Evolutionary conservation across 2,888 invertebrate species (phyloP).

Genomic region (Tiliacea aurago): DNA sequence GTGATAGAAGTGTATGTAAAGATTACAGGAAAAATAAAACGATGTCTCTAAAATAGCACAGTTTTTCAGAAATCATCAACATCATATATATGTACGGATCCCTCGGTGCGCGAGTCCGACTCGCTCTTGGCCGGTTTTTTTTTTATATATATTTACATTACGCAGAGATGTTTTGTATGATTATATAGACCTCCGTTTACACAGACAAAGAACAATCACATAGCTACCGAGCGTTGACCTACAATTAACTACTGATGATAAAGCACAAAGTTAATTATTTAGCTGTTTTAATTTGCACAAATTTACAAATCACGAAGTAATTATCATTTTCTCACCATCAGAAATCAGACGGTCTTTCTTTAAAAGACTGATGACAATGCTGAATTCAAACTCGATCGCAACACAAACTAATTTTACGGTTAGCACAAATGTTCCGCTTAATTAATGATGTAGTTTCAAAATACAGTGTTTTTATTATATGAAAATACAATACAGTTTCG

Average conservation of each 20-base stretch:
- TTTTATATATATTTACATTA: neutral
- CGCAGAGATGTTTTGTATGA: neutral
- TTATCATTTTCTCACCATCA: neutral
- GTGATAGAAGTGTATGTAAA: no score
- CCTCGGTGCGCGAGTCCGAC: no score
- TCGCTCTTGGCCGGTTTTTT: no score
- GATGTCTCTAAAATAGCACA: no score
- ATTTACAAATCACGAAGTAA: constrained; percentile 34
- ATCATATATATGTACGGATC: no score
- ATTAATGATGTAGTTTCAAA: constrained; percentile 39
- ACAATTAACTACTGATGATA: constrained; percentile 8
- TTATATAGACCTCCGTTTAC: neutral
- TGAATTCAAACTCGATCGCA: constrained; percentile 15
- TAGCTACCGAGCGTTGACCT: constrained; percentile 7
- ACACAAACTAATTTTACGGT: constrained; percentile 56
- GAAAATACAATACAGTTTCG: constrained; percentile 43
- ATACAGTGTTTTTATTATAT: constrained; percentile 35
- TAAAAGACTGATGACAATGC: constrained; percentile 13
- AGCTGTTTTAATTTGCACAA: constrained; percentile 10
- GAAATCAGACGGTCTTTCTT: constrained; percentile 17
- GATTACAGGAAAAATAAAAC: no score
- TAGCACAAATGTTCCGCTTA: constrained; percentile 31
- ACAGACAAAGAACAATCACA: neutral
- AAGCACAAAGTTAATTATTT: neutral
- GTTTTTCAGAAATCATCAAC: no score